Evolutionary conservation across 1,140 invertebrate genomes (phyloP), one percentile per base, ranked within the genome.

Genomic region (Rhyacophila brunnea): DNA sequence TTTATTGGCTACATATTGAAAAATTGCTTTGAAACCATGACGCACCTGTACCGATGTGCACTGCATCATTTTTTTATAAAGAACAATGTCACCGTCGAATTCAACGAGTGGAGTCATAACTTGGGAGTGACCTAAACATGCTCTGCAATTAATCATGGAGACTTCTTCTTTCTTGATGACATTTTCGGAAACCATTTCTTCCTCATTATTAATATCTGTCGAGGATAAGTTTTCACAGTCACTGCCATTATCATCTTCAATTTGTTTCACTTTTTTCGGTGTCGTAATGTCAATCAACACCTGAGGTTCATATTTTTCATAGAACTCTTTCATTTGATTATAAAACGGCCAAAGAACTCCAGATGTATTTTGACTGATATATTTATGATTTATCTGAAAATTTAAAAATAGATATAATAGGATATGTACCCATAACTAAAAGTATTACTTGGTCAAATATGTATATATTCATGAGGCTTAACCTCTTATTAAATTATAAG

Each of bases 281-380:
- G 36, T 54, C 36, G 47, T 45, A 38, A 35, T 23, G 13, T 23
- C 38, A 50, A 34, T 19, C 11, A 65, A 38, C 7, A 49, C 20
- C 9, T 56, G 42, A 0, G 35, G 35, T 13, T 62, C 48, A 52
- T 36, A 58, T 43, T 59, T 59, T 43, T 58, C 55, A 53, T 59
- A 58, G 55, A 68, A 70, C 6, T 58, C 49, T 6, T 67, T 43
- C 68, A 79, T 74, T 1, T 70, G 70, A 1, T 77, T 72, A 51
- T 68, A 79, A 52, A 72, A 78, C 1, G 74, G 72, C 77, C 77
- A 79, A 3, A 23, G 23, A 13, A 28, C 48, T 7, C 40, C 15
- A 20, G 40, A 34, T 50, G 44, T 52, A 18, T 47, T 56, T 51
- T 46, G 36, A 35, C 36, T 15, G 28, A 28, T 38, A 40, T 56